phyloP scores from a whole-genome alignment of 2,797 vertebrate genomes.

The Kryptolebias ocellatus region DNA sequence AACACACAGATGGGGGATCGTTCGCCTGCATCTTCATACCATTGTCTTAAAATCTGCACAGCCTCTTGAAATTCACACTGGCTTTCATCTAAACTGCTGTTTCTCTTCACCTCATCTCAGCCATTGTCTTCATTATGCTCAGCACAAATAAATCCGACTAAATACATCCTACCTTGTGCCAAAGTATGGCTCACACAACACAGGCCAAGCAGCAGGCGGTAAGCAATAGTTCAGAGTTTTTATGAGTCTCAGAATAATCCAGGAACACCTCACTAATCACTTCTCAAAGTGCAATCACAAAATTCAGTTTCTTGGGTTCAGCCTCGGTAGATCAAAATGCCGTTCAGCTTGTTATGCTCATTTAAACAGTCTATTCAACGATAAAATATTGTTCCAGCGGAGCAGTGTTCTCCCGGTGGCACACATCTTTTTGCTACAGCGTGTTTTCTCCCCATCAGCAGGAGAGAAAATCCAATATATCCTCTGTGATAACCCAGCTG shows the following conservation, averaged over 20 bases:
- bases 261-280: slow-evolving; percentile 11
- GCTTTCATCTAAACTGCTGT: slow-evolving; percentile 21
- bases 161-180: slow-evolving; percentile 12
- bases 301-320: slow-evolving; percentile 9
- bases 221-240: slow-evolving; percentile 1
- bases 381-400: slow-evolving; percentile 26
- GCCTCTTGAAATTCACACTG: slow-evolving; percentile 33
- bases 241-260: background rate
- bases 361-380: slow-evolving; percentile 40
- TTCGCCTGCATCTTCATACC: slow-evolving; percentile 29
- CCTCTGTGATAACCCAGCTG: slow-evolving; percentile 30
- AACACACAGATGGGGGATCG: slow-evolving; percentile 48
- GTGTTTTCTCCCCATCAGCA: slow-evolving; percentile 30
- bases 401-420: slow-evolving; percentile 19
- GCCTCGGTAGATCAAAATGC: slow-evolving; percentile 1
- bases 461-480: slow-evolving; percentile 37
- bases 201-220: background rate
- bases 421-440: slow-evolving; percentile 21
- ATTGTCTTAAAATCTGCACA: slow-evolving; percentile 35
- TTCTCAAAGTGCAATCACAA: slow-evolving; percentile 5
- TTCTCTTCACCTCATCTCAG: slow-evolving; percentile 24
- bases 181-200: background rate
- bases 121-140: slow-evolving; percentile 2
- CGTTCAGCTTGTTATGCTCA: slow-evolving; percentile 19
- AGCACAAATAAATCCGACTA: slow-evolving; percentile 24